A percentile compares a stretch with the other conserved stretches of the same genome.
These are phyloP conservation scores for Sinocyclocheilus grahami DNA, from an alignment of 2,113 vertebrate genomes.

Conservation along the genomic window DNA sequence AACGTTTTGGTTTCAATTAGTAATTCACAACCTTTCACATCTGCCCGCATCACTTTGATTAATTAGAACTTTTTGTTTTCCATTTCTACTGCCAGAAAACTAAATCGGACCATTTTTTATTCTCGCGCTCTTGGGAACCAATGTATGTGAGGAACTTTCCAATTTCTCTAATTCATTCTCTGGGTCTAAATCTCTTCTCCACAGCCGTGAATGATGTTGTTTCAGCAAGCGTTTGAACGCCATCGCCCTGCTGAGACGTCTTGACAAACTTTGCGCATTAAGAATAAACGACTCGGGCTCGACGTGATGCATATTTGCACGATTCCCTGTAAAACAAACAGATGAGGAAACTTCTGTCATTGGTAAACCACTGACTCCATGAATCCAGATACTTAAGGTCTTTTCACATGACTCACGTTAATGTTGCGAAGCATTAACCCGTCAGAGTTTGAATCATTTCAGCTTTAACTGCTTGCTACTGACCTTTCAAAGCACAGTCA, in stretches of 20 bases:
- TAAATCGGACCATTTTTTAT: conserved; percentile 46
- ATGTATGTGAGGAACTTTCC: conserved; percentile 51
- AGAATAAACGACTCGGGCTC: background rate
- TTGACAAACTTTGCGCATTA: background rate
- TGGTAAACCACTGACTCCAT: background rate
- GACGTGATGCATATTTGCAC: background rate
- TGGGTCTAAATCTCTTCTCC: background rate
- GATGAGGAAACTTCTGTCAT: background rate
- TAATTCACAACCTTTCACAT: conserved; percentile 58
- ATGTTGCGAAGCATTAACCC: background rate
- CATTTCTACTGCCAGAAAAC: conserved; percentile 58
- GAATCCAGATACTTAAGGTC: background rate
- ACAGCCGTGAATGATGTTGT: background rate
- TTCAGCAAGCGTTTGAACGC: background rate
- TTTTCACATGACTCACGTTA: background rate
- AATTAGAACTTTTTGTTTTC: conserved; percentile 64
- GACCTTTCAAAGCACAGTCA: background rate
- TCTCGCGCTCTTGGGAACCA: conserved; percentile 48
- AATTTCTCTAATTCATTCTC: conserved; percentile 28
- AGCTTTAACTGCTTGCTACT: background rate
- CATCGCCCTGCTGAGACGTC: background rate
- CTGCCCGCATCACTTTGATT: conserved; percentile 52
- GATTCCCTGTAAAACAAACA: conserved; percentile 1
- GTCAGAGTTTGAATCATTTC: background rate
- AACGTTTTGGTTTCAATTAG: conserved; percentile 57